A percentile compares a stretch with the other conserved stretches of the same genome.
phyloP scores from a whole-genome alignment of 2,113 vertebrate genomes.

The Tetrao urogallus region DNA sequence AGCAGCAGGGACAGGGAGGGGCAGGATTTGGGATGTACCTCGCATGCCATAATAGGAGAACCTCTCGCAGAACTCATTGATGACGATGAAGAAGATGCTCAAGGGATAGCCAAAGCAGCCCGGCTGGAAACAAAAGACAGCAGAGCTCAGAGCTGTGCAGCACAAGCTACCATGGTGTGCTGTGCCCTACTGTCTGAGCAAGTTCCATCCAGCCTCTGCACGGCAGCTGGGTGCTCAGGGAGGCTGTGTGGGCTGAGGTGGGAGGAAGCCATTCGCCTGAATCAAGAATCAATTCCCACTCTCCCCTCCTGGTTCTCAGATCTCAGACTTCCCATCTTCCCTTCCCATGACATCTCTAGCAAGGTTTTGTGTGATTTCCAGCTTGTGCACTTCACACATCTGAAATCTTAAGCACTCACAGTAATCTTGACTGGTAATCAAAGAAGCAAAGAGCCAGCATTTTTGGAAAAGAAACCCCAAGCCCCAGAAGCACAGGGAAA shows the following conservation, averaged over 20 bases:
- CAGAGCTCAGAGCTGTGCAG: not conserved
- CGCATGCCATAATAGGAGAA: slow-evolving; percentile 99
- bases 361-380: not conserved
- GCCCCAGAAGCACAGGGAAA: not conserved
- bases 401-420: not conserved
- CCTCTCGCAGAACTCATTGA: slow-evolving; percentile 96
- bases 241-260: not conserved
- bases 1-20: not conserved
- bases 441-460: not conserved
- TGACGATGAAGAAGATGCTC: slow-evolving; percentile 95
- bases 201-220: accelerated
- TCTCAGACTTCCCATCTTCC: not conserved
- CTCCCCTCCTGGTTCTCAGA: not conserved
- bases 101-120: slow-evolving; percentile 85
- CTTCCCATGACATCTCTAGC: not conserved
- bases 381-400: accelerated
- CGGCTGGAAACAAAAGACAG: slow-evolving; percentile 44
- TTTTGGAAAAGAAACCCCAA: not conserved
- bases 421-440: not conserved
- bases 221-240: accelerated
- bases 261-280: not conserved
- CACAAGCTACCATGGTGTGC: not conserved
- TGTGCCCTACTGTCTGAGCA: not conserved
- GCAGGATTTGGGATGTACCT: slow-evolving; percentile 74
- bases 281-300: not conserved